These are phyloP conservation scores for Dasyprocta punctata DNA, from an alignment of 2,113 vertebrate genomes.

Conservation along the genomic window DNA sequence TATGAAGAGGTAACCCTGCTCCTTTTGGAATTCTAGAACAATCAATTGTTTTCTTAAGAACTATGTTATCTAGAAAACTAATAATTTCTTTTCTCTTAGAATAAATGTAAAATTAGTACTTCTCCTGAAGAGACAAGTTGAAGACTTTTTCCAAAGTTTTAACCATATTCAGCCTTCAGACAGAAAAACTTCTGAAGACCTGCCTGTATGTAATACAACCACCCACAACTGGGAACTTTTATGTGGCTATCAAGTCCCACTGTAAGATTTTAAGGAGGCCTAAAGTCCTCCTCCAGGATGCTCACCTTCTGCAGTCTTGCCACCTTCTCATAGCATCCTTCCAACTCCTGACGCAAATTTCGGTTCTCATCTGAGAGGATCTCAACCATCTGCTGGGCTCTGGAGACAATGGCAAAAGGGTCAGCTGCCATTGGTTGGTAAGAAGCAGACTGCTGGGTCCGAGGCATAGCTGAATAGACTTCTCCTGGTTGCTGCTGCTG, in stretches of 20 bases:
- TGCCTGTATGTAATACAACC: not conserved
- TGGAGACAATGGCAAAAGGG: slow-evolving; percentile 93
- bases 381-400: slow-evolving; percentile 97
- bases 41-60: slow-evolving; percentile 18
- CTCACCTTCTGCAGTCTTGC: slow-evolving; percentile 96
- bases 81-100: not conserved
- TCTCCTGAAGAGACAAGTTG: not conserved
- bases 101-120: slow-evolving; percentile 33
- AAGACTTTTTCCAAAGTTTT: slow-evolving; percentile 4
- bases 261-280: slow-evolving; percentile 12
- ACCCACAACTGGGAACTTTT: not conserved
- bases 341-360: slow-evolving; percentile 94
- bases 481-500: slow-evolving; percentile 85
- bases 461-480: slow-evolving; percentile 90
- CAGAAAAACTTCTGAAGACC: not conserved
- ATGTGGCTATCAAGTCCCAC: not conserved
- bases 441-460: slow-evolving; percentile 91
- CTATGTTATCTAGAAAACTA: not conserved
- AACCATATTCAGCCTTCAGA: not conserved
- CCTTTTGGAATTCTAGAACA: slow-evolving; percentile 30
- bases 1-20: not conserved
- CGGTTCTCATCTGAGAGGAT: slow-evolving; percentile 96
- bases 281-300: not conserved
- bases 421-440: slow-evolving; percentile 92
- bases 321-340: slow-evolving; percentile 95